Percentiles rank a stretch among this genome's conserved stretches.
Conservation (phyloP, 2,113 vertebrate species). For the rabbit (Oryctolagus cuniculus) region DNA sequence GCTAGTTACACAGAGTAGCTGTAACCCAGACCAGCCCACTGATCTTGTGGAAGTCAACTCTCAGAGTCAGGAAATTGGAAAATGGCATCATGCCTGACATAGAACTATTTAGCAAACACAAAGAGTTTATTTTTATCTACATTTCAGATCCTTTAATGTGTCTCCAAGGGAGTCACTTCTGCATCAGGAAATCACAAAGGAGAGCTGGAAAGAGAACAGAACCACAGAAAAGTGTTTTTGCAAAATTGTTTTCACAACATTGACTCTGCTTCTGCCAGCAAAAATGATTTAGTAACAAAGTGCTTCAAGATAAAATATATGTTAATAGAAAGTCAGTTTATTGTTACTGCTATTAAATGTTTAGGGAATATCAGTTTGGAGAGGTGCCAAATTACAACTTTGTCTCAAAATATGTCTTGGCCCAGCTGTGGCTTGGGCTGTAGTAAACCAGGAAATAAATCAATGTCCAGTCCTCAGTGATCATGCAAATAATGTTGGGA, state of each 20-base stretch:
- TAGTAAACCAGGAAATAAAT: not conserved
- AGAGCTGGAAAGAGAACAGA: conserved; percentile 9
- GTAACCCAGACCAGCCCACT: not conserved
- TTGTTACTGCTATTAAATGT: not conserved
- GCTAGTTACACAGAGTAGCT: not conserved
- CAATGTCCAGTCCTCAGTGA: accelerated
- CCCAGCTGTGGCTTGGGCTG: not conserved
- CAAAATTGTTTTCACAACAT: conserved; percentile 51
- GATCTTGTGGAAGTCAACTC: not conserved
- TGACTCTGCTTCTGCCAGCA: conserved; percentile 11
- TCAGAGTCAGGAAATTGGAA: conserved; percentile 43
- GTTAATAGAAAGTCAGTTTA: conserved; percentile 45
- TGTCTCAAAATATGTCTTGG: not conserved
- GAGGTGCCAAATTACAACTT: not conserved
- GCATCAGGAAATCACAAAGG: conserved; percentile 17
- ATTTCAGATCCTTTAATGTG: not conserved
- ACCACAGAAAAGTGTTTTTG: not conserved
- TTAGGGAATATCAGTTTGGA: not conserved
- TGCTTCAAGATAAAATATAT: conserved; percentile 7
- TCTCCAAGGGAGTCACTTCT: conserved; percentile 42
- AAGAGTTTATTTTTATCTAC: not conserved
- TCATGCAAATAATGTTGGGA: not conserved
- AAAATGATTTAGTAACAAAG: conserved; percentile 21
- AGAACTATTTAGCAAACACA: conserved; percentile 46
- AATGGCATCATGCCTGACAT: not conserved